Base-by-base conservation (phyloP, 2,797 vertebrate genomes). In the Lepilemur ruficaudatus region DNA sequence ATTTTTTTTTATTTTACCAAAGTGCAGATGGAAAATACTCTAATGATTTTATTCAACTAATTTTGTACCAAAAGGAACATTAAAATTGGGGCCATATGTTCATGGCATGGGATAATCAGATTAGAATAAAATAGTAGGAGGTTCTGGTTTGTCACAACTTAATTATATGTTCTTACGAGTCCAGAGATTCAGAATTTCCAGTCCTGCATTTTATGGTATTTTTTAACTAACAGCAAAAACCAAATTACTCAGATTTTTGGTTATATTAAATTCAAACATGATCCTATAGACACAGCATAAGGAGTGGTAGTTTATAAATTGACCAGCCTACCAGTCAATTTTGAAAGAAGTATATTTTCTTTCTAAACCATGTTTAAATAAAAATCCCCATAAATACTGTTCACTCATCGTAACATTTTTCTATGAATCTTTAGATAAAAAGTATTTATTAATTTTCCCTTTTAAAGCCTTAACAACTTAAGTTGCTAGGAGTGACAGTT, bases 81-180 rank as follows among this genome's bases (percentile, higher is more conserved):
- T 67, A 89, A 93, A 50, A 65, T 80, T 72, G 52, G 20, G n/a
- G 43, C 86, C 94, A 95, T 96, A 78, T 97, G 96, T 94, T 97
- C 95, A 81, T 81, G 55, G 59, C 89, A 88, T 86, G 76, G 67
- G 30, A 86, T 97, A 96, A 96, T 95, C 76, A 93, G 70, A 93
- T 95, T 50, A 89, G 76, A 93, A 94, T 94, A 81, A 94, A 87
- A 89, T 48, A 84, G 82, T 91, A 96, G 76, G 84, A 76, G 78
- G 61, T 78, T 96, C 96, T 94, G 86, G 76, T 82, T 94, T 69
- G 38, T 38, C 72, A 90, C n/a, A 96, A 95, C 61, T 93, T 93
- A 95, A 97, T 97, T 97, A 91, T 35, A 59, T 15, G 17, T 70
- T 63, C 59, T 93, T 82, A 59, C 2, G 50, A 94, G 61, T 59